These are phyloP conservation scores for Trachemys scripta DNA, from an alignment of 2,113 vertebrate genomes.

Conservation along the genomic window DNA sequence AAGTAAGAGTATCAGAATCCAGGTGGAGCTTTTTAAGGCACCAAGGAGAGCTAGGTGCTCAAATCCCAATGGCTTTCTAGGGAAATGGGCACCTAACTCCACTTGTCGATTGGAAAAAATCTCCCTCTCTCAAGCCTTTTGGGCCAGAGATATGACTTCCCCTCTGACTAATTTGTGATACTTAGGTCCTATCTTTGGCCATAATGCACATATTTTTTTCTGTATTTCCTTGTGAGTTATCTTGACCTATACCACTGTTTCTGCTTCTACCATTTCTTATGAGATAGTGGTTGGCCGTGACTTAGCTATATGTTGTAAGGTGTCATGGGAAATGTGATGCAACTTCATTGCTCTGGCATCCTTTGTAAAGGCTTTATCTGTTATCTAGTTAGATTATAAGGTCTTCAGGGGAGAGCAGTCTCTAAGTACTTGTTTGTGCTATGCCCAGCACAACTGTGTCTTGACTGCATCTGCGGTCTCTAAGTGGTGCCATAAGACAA, in stretches of 20 bases:
- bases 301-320: background rate
- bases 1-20: background rate
- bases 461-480: background rate
- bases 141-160: background rate
- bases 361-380: background rate
- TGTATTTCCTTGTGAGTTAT: background rate
- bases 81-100: background rate
- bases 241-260: background rate
- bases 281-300: background rate
- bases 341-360: background rate
- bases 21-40: background rate
- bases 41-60: background rate
- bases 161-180: background rate
- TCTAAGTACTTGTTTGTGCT: background rate
- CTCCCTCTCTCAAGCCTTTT: background rate
- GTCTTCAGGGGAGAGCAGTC: background rate
- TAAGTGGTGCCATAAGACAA: background rate
- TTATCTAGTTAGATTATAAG: background rate
- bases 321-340: background rate
- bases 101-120: background rate
- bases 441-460: background rate
- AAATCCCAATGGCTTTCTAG: background rate
- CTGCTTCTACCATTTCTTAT: background rate
- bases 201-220: background rate
- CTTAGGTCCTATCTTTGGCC: background rate